Evolutionary conservation across 2,888 invertebrate species (phyloP), one percentile per base, ranked within the genome.

Genomic region (Pollenia labialis): DNA sequence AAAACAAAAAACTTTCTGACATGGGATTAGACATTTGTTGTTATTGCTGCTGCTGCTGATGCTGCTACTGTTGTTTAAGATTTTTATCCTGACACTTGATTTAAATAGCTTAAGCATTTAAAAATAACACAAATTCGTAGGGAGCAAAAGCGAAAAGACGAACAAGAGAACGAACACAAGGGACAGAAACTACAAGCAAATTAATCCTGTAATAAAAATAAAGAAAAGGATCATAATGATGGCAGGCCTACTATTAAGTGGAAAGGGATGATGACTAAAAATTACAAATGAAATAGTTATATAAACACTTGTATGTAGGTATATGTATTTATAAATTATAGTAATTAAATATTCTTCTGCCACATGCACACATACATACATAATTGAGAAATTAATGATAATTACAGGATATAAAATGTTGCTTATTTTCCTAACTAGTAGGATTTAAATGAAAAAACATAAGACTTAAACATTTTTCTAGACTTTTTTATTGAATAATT

Each of bases 41-140:
- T 18, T 68, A 40, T 60, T 75, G 10, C 52, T 60, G n/a, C 23
- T 56, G 3, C n/a, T 56, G n/a, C 23, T 56, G 3, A 12, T 56
- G 50, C 50, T 16, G 52, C 32, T 9, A 58, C 23, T 40, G 40
- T 42, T 75, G 48, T 84, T 58, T 58, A 64, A 84, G 66, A 84
- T 74, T 68, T 60, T 74, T 74, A 84, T 85, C 69, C 75, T 85
- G 85, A 75, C 85, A 80, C 80, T 85, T 85, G 75, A 85, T 64
- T 80, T 71, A 81, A 85, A 85, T 71, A 71, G 75, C 71, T 75
- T 85, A 40, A 68, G 18, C 68, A 16, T 74, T 85, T 68, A 72
- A 64, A 72, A 64, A 64, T 44, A 71, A 71, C 42, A 68, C 48
- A 60, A 77, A 60, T 42, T 72, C 48, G 4, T 40, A 76, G 1